Evolutionary conservation across 2,888 invertebrate genomes (phyloP).

Genomic region (Drosophila histrio): DNA sequence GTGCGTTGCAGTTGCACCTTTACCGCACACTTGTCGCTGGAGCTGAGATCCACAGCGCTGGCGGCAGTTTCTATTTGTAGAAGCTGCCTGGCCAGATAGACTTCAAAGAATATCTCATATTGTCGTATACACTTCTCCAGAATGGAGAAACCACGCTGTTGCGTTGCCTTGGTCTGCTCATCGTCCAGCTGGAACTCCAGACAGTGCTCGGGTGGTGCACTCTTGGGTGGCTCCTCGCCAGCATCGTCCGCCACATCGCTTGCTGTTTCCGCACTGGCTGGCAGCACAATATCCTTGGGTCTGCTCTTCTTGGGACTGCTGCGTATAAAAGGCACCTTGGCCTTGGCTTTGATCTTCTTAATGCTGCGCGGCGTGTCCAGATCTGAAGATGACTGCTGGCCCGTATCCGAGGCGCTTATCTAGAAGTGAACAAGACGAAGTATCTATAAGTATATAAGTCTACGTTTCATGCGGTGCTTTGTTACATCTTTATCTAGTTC

Average conservation of each 20-base stretch:
- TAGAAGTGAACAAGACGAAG: slow-evolving; percentile 18
- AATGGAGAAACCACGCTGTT: slow-evolving; percentile 84
- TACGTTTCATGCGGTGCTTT: not conserved
- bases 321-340: slow-evolving; percentile 81
- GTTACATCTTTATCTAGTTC: slow-evolving; percentile 85
- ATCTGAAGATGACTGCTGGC: slow-evolving; percentile 83
- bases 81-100: slow-evolving; percentile 78
- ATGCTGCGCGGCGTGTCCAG: slow-evolving; percentile 83
- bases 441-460: not conserved
- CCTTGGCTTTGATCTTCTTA: slow-evolving; percentile 83
- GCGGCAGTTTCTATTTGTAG: slow-evolving; percentile 50
- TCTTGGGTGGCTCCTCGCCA: slow-evolving; percentile 71
- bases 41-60: slow-evolving; percentile 18
- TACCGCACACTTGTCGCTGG: slow-evolving; percentile 25
- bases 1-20: slow-evolving; percentile 63
- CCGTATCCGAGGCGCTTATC: slow-evolving; percentile 83
- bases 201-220: slow-evolving; percentile 70
- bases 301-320: slow-evolving; percentile 81
- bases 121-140: slow-evolving; percentile 86
- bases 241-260: slow-evolving; percentile 31
- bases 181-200: slow-evolving; percentile 65
- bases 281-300: slow-evolving; percentile 77
- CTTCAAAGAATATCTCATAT: slow-evolving; percentile 86
- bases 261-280: slow-evolving; percentile 35
- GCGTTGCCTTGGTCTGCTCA: slow-evolving; percentile 63